Conservation (phyloP, 2,797 vertebrate species). For the Apogon hyalosoma region DNA sequence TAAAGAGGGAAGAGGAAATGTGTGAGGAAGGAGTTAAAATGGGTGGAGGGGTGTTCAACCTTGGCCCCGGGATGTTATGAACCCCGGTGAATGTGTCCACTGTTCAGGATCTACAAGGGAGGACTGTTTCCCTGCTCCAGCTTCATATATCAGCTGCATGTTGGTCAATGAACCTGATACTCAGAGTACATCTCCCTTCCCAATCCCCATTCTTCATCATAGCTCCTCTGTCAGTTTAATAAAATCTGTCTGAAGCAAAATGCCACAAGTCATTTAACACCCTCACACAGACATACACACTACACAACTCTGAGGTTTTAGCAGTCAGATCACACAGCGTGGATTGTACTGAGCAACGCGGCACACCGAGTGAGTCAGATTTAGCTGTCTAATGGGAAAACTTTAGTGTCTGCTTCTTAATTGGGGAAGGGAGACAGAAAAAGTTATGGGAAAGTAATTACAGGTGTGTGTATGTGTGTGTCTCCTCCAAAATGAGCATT, state of each 20-base stretch:
- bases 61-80: slow-evolving; percentile 59
- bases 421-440: slow-evolving; percentile 23
- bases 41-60: slow-evolving; percentile 35
- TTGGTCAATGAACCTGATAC: slow-evolving; percentile 43
- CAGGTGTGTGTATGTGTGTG: slow-evolving; percentile 40
- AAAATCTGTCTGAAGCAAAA: slow-evolving; percentile 50
- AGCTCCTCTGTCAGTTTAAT: slow-evolving; percentile 57
- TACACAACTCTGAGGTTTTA: slow-evolving; percentile 52
- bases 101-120: slow-evolving; percentile 70
- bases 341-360: slow-evolving; percentile 41
- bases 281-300: slow-evolving; percentile 23
- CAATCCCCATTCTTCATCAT: slow-evolving; percentile 21
- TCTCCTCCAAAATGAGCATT: background rate
- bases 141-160: slow-evolving; percentile 37
- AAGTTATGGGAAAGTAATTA: slow-evolving; percentile 64
- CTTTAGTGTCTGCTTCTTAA: slow-evolving; percentile 50
- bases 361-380: slow-evolving; percentile 63
- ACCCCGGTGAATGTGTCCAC: slow-evolving; percentile 70
- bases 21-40: slow-evolving; percentile 47
- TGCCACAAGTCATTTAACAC: slow-evolving; percentile 32
- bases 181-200: slow-evolving; percentile 20
- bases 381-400: slow-evolving; percentile 65
- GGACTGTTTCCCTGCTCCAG: slow-evolving; percentile 55
- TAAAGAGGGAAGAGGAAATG: slow-evolving; percentile 36
- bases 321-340: slow-evolving; percentile 62